A percentile compares a stretch with the other conserved stretches of the same genome.
Evolutionary conservation across 1,140 invertebrate genomes (phyloP).

Genomic region (Leptestheria dahalacensis): DNA sequence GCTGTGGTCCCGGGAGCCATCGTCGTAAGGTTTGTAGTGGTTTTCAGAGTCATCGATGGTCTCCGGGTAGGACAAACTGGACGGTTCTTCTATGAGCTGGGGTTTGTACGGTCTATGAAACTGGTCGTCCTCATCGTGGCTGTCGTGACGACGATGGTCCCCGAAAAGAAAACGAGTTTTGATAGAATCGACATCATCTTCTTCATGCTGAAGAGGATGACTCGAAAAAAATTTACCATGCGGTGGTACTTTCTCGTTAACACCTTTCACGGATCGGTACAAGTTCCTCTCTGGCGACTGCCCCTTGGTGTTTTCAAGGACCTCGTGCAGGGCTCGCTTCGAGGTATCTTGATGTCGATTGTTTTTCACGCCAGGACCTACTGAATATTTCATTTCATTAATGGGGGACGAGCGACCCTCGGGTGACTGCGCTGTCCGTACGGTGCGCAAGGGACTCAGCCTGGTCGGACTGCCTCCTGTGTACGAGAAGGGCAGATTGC

Average conservation of each 20-base stretch:
- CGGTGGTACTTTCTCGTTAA: constrained; percentile 32
- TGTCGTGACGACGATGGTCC: constrained; percentile 28
- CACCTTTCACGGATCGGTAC: background rate
- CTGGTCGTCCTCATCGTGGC: too few species aligned
- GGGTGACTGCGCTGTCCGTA: background rate
- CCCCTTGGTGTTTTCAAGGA: too few species aligned
- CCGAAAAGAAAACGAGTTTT: constrained; percentile 7
- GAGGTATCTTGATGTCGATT: too few species aligned
- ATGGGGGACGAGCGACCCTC: too few species aligned
- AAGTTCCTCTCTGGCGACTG: constrained; percentile 18
- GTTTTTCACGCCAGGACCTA: too few species aligned
- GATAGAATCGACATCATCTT: constrained; percentile 18
- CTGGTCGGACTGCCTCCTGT: constrained; percentile 25
- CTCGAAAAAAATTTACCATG: constrained; percentile 23
- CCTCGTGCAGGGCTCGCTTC: too few species aligned
- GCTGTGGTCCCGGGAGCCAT: constrained; percentile 25
- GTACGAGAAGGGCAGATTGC: constrained; percentile 59
- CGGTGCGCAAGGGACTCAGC: background rate
- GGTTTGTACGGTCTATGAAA: too few species aligned
- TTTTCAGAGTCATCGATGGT: too few species aligned
- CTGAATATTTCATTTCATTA: too few species aligned
- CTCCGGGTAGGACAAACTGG: too few species aligned
- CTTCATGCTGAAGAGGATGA: constrained; percentile 24
- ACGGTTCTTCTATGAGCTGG: too few species aligned
- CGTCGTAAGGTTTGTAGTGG: constrained; percentile 19